Evolutionary conservation across 2,888 invertebrate species (phyloP).

Genomic region (Aricia artaxerxes): DNA sequence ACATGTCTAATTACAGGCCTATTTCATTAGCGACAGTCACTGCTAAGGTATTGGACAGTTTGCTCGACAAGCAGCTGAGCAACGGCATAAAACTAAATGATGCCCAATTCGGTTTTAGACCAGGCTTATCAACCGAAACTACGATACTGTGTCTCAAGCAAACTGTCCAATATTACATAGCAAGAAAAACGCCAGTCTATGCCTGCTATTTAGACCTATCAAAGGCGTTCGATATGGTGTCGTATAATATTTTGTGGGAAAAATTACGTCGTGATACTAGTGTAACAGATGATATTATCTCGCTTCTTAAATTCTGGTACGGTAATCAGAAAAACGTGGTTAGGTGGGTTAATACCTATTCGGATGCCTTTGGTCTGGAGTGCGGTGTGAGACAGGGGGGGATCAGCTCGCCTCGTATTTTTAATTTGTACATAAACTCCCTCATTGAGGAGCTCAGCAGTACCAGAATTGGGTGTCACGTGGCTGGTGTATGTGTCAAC

Average conservation of each 20-base stretch:
- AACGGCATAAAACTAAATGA: conserved; percentile 33
- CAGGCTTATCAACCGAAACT: conserved; percentile 37
- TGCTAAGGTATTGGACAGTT: conserved; percentile 39
- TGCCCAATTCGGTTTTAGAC: conserved; percentile 31
- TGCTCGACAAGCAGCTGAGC: conserved; percentile 37
- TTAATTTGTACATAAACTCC: conserved; percentile 24
- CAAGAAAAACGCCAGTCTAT: not conserved
- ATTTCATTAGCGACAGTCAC: conserved; percentile 38
- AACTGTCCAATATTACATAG: conserved; percentile 30
- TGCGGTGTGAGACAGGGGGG: conserved; percentile 32
- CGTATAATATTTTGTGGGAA: no score
- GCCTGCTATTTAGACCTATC: no score
- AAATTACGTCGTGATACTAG: conserved; percentile 18
- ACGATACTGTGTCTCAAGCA: conserved; percentile 38
- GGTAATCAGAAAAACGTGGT: not conserved
- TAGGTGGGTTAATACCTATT: conserved; percentile 6
- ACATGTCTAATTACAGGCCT: conserved; percentile 39
- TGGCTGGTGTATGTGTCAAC: no score
- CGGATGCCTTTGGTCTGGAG: conserved; percentile 12
- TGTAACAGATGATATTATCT: conserved; percentile 16
- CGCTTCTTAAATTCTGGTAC: not conserved
- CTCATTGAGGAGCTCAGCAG: conserved; percentile 1
- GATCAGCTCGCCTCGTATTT: conserved; percentile 21
- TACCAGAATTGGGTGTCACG: not conserved
- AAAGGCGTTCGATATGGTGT: no score